Percentiles rank a stretch among this genome's conserved stretches.
These are phyloP conservation scores for Eupleurogrammus muticus DNA, from an alignment of 2,797 vertebrate genomes.

Conservation along the genomic window DNA sequence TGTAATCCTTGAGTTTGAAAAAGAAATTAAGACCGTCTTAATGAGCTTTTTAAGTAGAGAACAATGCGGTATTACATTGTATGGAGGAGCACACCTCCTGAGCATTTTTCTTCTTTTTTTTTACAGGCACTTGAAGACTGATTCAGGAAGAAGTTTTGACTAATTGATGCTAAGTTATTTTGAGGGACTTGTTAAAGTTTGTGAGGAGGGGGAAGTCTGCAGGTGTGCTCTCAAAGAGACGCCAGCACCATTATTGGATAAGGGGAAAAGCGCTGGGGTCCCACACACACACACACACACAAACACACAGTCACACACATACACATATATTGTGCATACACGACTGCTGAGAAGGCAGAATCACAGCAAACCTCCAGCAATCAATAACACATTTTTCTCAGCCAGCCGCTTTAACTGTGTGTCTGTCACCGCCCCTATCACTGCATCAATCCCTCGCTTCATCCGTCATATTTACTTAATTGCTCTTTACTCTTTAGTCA, in stretches of 20 bases:
- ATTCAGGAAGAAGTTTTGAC: constrained; percentile 16
- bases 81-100: constrained; percentile 1
- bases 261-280: constrained; percentile 6
- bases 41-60: constrained; percentile 49
- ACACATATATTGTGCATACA: background rate
- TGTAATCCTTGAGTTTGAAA: constrained; percentile 53
- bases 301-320: background rate
- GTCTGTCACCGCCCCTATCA: constrained; percentile 8
- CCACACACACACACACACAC: background rate
- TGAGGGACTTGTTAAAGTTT: constrained; percentile 28
- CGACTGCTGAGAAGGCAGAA: constrained; percentile 46
- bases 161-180: constrained; percentile 37
- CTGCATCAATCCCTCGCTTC: background rate
- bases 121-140: constrained; percentile 32
- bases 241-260: constrained; percentile 26
- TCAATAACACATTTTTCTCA: constrained; percentile 58
- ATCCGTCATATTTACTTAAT: constrained; percentile 1
- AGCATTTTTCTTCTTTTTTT: constrained; percentile 21
- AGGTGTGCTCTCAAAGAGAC: constrained; percentile 1
- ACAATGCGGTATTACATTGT: constrained; percentile 28
- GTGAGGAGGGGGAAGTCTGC: background rate
- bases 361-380: constrained; percentile 30
- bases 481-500: background rate
- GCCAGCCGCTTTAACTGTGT: constrained; percentile 25
- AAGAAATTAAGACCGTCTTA: constrained; percentile 48